phyloP scores from a whole-genome alignment of 2,113 vertebrate species.

The Rhinolophus ferrumequinum region DNA sequence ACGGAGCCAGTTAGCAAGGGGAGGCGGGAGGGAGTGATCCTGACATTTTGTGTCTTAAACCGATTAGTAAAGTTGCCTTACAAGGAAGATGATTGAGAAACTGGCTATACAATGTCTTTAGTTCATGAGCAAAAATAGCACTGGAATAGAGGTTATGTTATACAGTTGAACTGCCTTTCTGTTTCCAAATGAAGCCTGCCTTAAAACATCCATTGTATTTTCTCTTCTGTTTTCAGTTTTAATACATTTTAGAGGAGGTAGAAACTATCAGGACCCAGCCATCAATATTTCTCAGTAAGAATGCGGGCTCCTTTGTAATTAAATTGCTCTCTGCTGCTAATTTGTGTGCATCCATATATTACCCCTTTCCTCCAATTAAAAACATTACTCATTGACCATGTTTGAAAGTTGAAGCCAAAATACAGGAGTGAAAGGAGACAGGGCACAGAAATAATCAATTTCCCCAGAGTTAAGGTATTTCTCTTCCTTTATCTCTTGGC shows the following conservation, averaged over 20 bases:
- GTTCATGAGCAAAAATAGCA: slow-evolving; percentile 23
- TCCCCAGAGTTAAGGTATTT: neutral
- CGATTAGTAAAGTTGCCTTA: slow-evolving; percentile 3
- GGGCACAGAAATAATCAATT: neutral
- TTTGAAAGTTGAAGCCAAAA: neutral
- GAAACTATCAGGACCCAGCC: neutral
- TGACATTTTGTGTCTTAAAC: slow-evolving; percentile 34
- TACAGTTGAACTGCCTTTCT: slow-evolving; percentile 5
- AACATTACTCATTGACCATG: slow-evolving; percentile 38
- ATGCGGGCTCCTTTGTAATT: slow-evolving; percentile 66
- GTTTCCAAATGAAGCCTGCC: neutral
- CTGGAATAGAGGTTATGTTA: slow-evolving; percentile 14
- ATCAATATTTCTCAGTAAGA: slow-evolving; percentile 61
- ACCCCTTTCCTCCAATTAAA: slow-evolving; percentile 46
- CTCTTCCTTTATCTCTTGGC: neutral
- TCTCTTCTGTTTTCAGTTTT: slow-evolving; percentile 31
- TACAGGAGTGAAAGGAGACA: neutral
- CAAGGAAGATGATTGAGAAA: slow-evolving; percentile 46
- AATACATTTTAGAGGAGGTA: slow-evolving; percentile 14
- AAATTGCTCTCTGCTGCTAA: slow-evolving; percentile 64
- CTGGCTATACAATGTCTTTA: slow-evolving; percentile 31
- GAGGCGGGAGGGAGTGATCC: neutral
- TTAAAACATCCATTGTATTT: neutral
- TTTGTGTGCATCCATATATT: slow-evolving; percentile 33
- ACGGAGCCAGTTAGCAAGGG: neutral